Percentiles rank a stretch among this genome's conserved stretches.
phyloP scores from a whole-genome alignment of 2,888 invertebrate genomes.

The Orthosia gothica region DNA sequence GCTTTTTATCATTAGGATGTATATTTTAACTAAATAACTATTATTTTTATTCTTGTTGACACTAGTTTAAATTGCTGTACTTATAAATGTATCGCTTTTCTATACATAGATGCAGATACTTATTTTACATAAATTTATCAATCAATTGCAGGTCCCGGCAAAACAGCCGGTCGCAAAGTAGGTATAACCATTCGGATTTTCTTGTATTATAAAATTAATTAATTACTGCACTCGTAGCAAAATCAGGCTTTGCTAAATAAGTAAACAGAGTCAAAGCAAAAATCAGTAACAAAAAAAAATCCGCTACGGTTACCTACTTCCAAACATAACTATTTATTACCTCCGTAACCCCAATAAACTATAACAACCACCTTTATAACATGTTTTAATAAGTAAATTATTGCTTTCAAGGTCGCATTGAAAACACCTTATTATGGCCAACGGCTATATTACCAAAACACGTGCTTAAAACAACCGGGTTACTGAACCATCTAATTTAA shows the following conservation, averaged over 20 bases:
- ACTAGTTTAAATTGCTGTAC: background rate
- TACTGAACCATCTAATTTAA: slow-evolving; percentile 19
- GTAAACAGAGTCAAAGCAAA: background rate
- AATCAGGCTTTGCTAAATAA: background rate
- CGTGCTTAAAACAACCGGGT: slow-evolving; percentile 18
- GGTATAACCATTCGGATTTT: too few relatives aligned
- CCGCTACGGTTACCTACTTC: background rate
- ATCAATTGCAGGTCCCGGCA: too few relatives aligned
- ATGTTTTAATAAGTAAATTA: background rate
- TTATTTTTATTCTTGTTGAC: background rate
- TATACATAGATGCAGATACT: background rate
- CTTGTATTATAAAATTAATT: too few relatives aligned
- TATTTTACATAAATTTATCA: too few relatives aligned
- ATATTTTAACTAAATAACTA: accelerated
- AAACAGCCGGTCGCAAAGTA: too few relatives aligned
- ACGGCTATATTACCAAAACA: slow-evolving; percentile 25
- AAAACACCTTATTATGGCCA: slow-evolving; percentile 24
- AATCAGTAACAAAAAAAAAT: too few relatives aligned
- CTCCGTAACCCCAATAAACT: background rate
- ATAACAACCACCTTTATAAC: background rate
- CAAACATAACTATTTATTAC: background rate
- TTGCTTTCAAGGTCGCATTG: slow-evolving; percentile 32
- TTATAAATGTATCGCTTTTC: background rate
- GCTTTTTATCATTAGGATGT: background rate
- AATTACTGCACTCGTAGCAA: too few relatives aligned